Percentiles rank a stretch among this genome's conserved stretches.
These are phyloP conservation scores for Calyptomena viridis DNA, from an alignment of 2,113 vertebrate genomes.

Conservation along the genomic window DNA sequence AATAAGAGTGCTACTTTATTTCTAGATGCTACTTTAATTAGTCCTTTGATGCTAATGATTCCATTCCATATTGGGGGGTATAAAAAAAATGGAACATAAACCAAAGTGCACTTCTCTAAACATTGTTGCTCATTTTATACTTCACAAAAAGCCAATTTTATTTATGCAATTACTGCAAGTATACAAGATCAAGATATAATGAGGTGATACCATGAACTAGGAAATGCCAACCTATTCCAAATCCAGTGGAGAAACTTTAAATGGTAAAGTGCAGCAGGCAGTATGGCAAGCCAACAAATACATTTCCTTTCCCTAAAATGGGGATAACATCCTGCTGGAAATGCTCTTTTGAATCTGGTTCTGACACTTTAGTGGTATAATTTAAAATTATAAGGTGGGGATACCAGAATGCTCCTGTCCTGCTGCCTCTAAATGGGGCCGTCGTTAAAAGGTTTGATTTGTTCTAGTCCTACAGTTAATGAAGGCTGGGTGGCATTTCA, in stretches of 20 bases:
- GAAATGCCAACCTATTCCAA: background rate
- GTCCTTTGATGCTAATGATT: background rate
- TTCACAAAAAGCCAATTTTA: slow-evolving; percentile 1
- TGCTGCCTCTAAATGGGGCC: background rate
- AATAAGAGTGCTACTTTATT: background rate
- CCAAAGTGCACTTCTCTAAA: background rate
- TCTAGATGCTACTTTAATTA: background rate
- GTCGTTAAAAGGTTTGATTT: background rate
- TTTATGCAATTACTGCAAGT: slow-evolving; percentile 9
- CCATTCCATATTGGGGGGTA: background rate
- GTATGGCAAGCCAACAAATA: background rate
- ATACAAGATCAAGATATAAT: background rate
- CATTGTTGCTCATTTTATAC: background rate
- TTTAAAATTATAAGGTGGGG: background rate
- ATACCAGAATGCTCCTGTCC: background rate
- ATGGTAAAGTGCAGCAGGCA: background rate
- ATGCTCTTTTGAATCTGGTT: background rate
- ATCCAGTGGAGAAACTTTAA: background rate
- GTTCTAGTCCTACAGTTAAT: background rate
- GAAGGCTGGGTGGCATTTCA: slow-evolving; percentile 37
- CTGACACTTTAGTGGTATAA: background rate
- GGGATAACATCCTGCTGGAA: background rate
- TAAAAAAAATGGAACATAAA: background rate
- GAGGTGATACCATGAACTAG: background rate
- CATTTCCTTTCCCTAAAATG: background rate